These are phyloP conservation scores for Chiloscyllium punctatum DNA, from an alignment of 2,797 vertebrate genomes.

Conservation along the genomic window DNA sequence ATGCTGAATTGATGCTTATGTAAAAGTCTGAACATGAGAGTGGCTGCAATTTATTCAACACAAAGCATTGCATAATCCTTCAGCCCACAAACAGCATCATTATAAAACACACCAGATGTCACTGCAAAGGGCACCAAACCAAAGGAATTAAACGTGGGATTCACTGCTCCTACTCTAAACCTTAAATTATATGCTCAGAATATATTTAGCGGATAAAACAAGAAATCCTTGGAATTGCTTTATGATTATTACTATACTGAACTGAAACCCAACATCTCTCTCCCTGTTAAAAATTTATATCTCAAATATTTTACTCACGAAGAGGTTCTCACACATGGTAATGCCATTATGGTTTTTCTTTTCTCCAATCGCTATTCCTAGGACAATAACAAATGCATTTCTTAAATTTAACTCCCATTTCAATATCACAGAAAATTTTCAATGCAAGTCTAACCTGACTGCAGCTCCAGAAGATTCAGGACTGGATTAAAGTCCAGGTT, in stretches of 20 bases:
- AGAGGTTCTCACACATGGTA: background rate
- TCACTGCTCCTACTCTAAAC: background rate
- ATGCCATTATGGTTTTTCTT: background rate
- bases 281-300: background rate
- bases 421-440: background rate
- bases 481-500: too few relatives aligned
- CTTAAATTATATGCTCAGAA: constrained; percentile 10
- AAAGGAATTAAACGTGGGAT: constrained; percentile 17
- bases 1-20: constrained; percentile 25
- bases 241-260: background rate
- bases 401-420: background rate
- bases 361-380: background rate
- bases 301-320: background rate
- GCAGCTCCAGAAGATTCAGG: too few relatives aligned
- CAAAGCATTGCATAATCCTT: constrained; percentile 27
- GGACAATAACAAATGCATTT: background rate
- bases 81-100: constrained; percentile 9
- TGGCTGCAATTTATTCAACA: constrained; percentile 29
- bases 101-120: constrained; percentile 28
- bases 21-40: background rate
- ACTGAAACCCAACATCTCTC: background rate
- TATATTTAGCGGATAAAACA: constrained; percentile 1
- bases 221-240: background rate
- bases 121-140: background rate
- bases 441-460: too few relatives aligned